A percentile compares a stretch with the other conserved stretches of the same genome.
These are phyloP conservation scores for Drosophila parthenogenetica DNA, from an alignment of 2,888 invertebrate genomes.

Conservation along the genomic window DNA sequence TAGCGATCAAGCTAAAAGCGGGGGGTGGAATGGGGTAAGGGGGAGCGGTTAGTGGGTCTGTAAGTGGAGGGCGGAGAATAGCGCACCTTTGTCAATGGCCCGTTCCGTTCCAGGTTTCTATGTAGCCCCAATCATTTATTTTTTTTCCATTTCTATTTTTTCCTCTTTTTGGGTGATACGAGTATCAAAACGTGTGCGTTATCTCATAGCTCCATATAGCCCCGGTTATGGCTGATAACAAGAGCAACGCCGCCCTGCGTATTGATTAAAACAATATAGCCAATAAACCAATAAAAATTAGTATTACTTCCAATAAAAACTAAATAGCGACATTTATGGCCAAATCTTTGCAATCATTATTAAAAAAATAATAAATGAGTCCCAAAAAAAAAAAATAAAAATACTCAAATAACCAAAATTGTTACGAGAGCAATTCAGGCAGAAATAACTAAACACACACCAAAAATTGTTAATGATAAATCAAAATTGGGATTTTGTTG, in stretches of 20 bases:
- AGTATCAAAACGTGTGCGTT: slow-evolving; percentile 54
- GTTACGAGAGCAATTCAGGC: slow-evolving; percentile 15
- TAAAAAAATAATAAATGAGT: slow-evolving; percentile 41
- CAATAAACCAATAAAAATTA: slow-evolving; percentile 82
- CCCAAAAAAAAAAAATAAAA: slow-evolving; percentile 20
- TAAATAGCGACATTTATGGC: slow-evolving; percentile 82
- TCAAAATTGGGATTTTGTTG: slow-evolving; percentile 20
- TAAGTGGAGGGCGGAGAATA: slow-evolving; percentile 12
- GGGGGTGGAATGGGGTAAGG: not conserved
- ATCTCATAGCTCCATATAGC: slow-evolving; percentile 42
- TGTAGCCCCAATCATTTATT: slow-evolving; percentile 57
- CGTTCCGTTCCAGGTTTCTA: slow-evolving; percentile 20
- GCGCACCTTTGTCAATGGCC: slow-evolving; percentile 53
- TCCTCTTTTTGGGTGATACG: slow-evolving; percentile 24
- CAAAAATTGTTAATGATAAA: slow-evolving; percentile 22
- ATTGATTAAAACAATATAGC: slow-evolving; percentile 79
- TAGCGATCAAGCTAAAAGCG: slow-evolving; percentile 36
- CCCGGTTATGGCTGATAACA: slow-evolving; percentile 55
- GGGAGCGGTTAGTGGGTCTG: not conserved
- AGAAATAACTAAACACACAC: slow-evolving; percentile 22
- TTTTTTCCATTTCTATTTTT: slow-evolving; percentile 18
- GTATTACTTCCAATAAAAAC: slow-evolving; percentile 83
- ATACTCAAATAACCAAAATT: slow-evolving; percentile 9
- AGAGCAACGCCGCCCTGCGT: slow-evolving; percentile 48
- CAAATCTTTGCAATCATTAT: slow-evolving; percentile 81